Conservation (phyloP, 2,113 vertebrate species). For the Callospermophilus lateralis region DNA sequence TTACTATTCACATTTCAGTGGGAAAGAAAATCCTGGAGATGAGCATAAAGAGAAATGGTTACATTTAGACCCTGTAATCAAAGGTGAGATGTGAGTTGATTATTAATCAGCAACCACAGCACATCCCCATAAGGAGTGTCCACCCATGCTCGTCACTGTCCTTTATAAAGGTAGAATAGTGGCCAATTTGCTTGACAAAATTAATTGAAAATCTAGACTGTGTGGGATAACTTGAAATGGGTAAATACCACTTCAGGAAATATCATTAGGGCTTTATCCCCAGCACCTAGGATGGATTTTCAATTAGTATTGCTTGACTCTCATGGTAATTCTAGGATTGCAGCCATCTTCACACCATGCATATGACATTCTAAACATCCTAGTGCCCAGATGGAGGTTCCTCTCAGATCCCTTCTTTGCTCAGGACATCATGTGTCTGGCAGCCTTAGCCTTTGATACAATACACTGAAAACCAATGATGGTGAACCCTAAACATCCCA, state of each 20-base stretch:
- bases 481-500: conserved; percentile 39
- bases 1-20: neutral
- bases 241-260: neutral
- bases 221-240: neutral
- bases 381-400: neutral
- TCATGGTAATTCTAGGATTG: neutral
- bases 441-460: conserved; percentile 38
- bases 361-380: neutral
- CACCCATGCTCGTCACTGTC: neutral
- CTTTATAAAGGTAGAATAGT: neutral
- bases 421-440: conserved; percentile 28
- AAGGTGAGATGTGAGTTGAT: neutral
- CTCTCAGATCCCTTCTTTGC: neutral
- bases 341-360: neutral
- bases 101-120: neutral
- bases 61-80: neutral
- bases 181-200: neutral
- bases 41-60: neutral
- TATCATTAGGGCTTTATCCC: neutral
- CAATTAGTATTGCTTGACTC: neutral
- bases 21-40: neutral
- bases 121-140: neutral
- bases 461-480: conserved; percentile 28
- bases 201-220: neutral
- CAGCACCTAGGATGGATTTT: neutral